Conservation (phyloP, 1,140 invertebrate species). For the Eurosta solidaginis region DNA sequence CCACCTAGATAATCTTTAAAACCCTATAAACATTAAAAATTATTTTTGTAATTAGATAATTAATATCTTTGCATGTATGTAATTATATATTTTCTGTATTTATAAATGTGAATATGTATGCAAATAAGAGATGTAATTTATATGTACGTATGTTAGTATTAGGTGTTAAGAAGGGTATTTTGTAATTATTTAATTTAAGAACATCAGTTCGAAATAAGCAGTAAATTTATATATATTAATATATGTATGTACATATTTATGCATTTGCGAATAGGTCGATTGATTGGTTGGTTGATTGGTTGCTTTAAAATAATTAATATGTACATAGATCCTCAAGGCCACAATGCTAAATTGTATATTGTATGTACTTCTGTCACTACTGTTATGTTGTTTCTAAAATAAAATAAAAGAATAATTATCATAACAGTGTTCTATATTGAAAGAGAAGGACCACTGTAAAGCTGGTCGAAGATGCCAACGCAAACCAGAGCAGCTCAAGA, state of each 20-base stretch:
- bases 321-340: background rate
- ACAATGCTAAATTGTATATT: too few species aligned
- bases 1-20: constrained; percentile 39
- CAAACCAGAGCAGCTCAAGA: too few species aligned
- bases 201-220: too few species aligned
- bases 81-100: constrained; percentile 13
- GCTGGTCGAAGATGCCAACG: too few species aligned
- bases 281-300: background rate
- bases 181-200: too few species aligned
- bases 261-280: too few species aligned
- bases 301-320: background rate
- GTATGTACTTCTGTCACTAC: too few species aligned
- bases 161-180: too few species aligned
- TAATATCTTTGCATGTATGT: background rate
- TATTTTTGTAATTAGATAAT: background rate
- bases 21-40: background rate
- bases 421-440: too few species aligned
- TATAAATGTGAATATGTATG: background rate
- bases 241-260: background rate
- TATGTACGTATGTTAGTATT: background rate
- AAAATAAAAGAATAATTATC: too few species aligned
- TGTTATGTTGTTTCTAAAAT: too few species aligned
- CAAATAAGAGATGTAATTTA: background rate
- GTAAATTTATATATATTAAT: background rate
- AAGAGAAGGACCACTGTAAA: too few species aligned